Base-by-base conservation (phyloP, 2,888 invertebrate species). In the Phrixothrix hirtus region DNA sequence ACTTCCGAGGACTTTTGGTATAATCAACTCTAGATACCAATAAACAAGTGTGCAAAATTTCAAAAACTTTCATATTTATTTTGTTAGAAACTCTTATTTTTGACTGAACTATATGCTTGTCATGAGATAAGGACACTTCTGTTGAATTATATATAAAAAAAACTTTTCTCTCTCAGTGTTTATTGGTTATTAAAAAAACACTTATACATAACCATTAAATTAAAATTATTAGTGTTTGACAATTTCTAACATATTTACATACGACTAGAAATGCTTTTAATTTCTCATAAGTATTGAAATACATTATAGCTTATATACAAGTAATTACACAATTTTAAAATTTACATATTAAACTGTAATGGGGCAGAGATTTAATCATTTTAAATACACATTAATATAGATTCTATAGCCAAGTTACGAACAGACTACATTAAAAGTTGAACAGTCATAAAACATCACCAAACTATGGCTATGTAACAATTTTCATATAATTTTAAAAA, bases 171-270 rank as follows among this genome's bases (percentile, higher is more conserved):
- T 27, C 27, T 51, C 35, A 35, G 35, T 32, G 27, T 57, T 70
- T 68, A 69, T 70, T 69, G 63, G 64, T 67, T 69, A 69, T 68
- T 69, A 68, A 71, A 70, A 60, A 71, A 71, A 72, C 70, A 70
- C 67, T 65, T 65, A 70, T 69, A 70, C 68, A 66, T 68, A 13
- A 67, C 66, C 67, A 63, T 67, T 67, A 71, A 67, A 68, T 69
- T 69, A 71, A 69, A 68, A 67, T 69, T 64, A 69, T 64, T 68
- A 69, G 59, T 64, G 66, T 61, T 65, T 64, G 67, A 67, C 65
- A 51, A 45, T 44, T 68, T 62, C 66, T 67, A 72, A 63, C 59
- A 65, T 71, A 73, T 73, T 67, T 73, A 73, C 73, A 73, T 66
- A 67, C 69, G 73, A 73, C 73, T 73, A 73, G 73, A 73, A 59